A percentile compares a stretch with the other conserved stretches of the same genome.
phyloP scores from a whole-genome alignment of 2,888 invertebrate species.

The Furcula furcula region DNA sequence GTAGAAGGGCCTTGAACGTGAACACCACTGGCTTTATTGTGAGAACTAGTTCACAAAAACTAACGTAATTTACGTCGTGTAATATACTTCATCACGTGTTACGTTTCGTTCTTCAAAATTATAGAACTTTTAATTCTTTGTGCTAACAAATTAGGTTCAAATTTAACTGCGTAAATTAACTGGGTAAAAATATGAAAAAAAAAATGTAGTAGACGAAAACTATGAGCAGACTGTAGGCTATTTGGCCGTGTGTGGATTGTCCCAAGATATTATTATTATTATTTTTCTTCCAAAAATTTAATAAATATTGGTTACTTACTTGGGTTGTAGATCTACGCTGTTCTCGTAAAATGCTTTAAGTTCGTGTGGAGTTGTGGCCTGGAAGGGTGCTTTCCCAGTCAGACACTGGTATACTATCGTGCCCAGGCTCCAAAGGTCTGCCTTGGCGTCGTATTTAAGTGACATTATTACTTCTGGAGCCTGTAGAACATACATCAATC shows the following conservation, averaged over 20 bases:
- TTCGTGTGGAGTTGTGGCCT: conserved; percentile 98
- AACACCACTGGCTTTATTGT: conserved; percentile 9
- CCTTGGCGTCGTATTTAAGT: conserved; percentile 98
- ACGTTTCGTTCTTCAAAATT: too few species aligned
- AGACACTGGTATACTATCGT: conserved; percentile 99
- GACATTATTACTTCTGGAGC: conserved; percentile 99
- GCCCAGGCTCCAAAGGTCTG: conserved; percentile 99
- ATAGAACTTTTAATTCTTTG: too few species aligned
- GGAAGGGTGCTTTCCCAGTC: conserved; percentile 99
- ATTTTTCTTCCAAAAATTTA: background rate
- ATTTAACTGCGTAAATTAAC: too few species aligned
- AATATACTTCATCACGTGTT: too few species aligned
- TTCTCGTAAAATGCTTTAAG: conserved; percentile 98
- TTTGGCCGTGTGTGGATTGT: background rate
- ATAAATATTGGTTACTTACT: conserved; percentile 80
- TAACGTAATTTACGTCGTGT: too few species aligned
- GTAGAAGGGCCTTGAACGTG: conserved; percentile 20
- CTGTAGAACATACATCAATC: too few species aligned
- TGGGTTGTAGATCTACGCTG: conserved; percentile 93
- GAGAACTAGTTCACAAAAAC: conserved; percentile 14
- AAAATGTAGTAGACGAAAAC: too few species aligned
- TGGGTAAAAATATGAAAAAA: too few species aligned
- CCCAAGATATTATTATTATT: background rate
- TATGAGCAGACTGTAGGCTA: background rate
- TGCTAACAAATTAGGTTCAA: too few species aligned